These are phyloP conservation scores for Lasioglossum albipes DNA, from an alignment of 1,140 invertebrate genomes.

Conservation along the genomic window DNA sequence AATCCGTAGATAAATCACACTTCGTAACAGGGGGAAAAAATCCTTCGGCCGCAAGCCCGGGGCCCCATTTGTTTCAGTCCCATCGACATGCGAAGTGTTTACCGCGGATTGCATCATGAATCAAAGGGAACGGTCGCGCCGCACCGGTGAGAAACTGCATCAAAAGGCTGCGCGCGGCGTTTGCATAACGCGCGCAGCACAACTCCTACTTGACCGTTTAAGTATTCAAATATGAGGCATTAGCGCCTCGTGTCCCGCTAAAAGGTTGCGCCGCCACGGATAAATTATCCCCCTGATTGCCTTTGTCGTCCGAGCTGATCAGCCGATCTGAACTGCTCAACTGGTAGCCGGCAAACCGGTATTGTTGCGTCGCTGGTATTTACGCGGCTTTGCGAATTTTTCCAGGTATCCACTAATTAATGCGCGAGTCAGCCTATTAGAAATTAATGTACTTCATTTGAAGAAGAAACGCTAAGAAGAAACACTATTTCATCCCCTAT, in stretches of 20 bases:
- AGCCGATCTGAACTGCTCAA: not conserved
- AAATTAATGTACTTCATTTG: too few relatives aligned
- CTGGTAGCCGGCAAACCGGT: not conserved
- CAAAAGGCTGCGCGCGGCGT: not conserved
- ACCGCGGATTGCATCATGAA: slow-evolving; percentile 33
- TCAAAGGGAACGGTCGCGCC: not conserved
- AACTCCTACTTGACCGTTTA: not conserved
- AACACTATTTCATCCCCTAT: too few relatives aligned
- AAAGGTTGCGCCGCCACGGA: not conserved
- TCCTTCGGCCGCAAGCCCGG: not conserved
- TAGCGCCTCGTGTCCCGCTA: not conserved
- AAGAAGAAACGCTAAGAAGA: too few relatives aligned
- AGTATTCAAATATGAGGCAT: slow-evolving; percentile 6
- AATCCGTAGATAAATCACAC: slow-evolving; percentile 15
- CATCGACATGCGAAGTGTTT: not conserved
- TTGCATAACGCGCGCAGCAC: slow-evolving; percentile 4
- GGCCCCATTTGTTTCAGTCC: not conserved
- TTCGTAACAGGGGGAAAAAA: not conserved
- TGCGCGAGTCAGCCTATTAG: too few relatives aligned
- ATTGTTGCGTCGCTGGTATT: not conserved
- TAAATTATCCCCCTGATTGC: slow-evolving; percentile 1
- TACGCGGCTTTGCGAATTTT: too few relatives aligned
- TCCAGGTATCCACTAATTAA: too few relatives aligned
- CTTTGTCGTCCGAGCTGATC: not conserved
- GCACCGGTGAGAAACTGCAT: slow-evolving; percentile 26